Percentiles rank a stretch among this genome's conserved stretches.
Evolutionary conservation across 2,888 invertebrate species (phyloP).

Genomic region (Prenolepis imparis): DNA sequence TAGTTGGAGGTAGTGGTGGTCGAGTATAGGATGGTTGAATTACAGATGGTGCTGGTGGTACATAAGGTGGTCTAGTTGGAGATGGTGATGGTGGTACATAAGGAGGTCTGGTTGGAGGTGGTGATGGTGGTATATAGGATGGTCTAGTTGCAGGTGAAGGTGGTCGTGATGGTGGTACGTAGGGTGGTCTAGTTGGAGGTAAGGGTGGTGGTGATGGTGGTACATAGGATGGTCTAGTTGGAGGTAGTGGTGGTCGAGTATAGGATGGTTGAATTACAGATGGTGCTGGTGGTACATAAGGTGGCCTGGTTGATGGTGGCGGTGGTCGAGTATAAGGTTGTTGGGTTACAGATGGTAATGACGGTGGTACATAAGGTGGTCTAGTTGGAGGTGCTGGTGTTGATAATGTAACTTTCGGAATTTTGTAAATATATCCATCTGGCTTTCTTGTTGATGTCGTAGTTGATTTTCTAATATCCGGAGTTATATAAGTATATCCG

Average conservation of each 20-base stretch:
- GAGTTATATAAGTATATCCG: conserved; percentile 59
- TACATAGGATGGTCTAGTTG: not conserved
- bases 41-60: not conserved
- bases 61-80: not conserved
- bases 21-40: conserved; percentile 69
- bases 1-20: not conserved
- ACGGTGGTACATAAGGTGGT: conserved; percentile 70
- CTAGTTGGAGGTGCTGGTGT: conserved; percentile 74
- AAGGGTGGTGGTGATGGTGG: not conserved
- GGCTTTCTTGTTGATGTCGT: conserved; percentile 1
- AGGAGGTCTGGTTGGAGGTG: conserved; percentile 41
- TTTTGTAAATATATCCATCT: conserved; percentile 61
- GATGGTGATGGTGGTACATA: conserved; percentile 9
- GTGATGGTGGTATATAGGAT: conserved; percentile 4
- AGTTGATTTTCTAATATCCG: conserved; percentile 71
- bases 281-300: not conserved
- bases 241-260: not conserved
- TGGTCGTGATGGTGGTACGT: conserved; percentile 7
- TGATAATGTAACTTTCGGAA: conserved; percentile 59
- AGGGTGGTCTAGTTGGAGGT: conserved; percentile 58
- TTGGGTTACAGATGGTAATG: conserved; percentile 37
- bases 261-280: conserved; percentile 69
- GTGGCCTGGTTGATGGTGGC: not conserved
- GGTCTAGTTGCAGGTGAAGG: conserved; percentile 31
- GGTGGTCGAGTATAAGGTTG: conserved; percentile 65